A percentile compares a stretch with the other conserved stretches of the same genome.
Conservation (phyloP, 35 echinoderm and acorn worm species). For the Chiridota heheva region DNA sequence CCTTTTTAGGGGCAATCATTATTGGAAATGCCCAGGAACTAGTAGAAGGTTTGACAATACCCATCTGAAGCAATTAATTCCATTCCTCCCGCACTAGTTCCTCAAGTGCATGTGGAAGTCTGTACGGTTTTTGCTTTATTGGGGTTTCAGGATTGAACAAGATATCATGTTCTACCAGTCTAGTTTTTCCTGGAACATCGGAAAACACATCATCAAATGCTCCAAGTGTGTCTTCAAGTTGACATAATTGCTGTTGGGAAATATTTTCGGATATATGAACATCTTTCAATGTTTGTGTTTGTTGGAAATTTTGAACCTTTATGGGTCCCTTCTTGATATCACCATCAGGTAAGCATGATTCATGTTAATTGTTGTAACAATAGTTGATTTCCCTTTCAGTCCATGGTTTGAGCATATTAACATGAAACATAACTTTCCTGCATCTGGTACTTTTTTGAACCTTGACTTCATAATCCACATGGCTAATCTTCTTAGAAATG, state of each 20-base stretch:
- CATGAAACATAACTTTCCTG: constrained; percentile 1
- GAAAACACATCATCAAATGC: constrained; percentile 3
- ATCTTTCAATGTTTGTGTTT: constrained; percentile 11
- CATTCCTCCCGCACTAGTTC: constrained; percentile 23
- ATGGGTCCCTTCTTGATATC: background rate
- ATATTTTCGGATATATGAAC: background rate
- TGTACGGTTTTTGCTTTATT: constrained; percentile 36
- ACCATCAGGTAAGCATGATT: too few species aligned
- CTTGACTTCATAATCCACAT: constrained; percentile 16
- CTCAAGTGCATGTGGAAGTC: constrained; percentile 39
- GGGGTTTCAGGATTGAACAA: constrained; percentile 9
- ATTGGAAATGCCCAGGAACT: constrained; percentile 37
- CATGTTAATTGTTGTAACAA: too few species aligned
- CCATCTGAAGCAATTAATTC: constrained; percentile 22
- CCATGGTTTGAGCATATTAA: constrained; percentile 25
- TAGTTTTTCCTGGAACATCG: constrained; percentile 48
- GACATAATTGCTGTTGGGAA: background rate
- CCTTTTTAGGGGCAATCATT: constrained; percentile 12
- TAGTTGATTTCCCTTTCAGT: background rate
- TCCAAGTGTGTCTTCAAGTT: constrained; percentile 1
- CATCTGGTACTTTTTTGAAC: background rate
- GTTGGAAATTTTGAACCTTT: constrained; percentile 1
- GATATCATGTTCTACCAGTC: constrained; percentile 27
- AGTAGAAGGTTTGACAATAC: constrained; percentile 33
- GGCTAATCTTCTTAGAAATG: constrained; percentile 15